Conservation (phyloP, 2,797 vertebrate genomes). For the Spinibarbus caldwelli region DNA sequence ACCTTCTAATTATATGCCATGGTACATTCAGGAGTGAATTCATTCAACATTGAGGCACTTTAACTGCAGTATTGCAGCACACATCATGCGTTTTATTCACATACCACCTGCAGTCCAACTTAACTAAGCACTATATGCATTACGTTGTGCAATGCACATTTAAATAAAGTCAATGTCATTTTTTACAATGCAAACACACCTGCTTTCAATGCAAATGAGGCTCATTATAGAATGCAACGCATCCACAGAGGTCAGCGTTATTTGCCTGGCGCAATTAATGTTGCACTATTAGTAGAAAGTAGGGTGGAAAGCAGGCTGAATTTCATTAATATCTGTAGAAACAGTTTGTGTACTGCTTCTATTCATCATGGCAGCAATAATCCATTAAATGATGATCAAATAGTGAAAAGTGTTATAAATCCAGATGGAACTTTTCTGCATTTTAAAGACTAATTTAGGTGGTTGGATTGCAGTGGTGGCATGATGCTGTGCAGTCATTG, state of each 20-base stretch:
- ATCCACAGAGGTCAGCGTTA: constrained; percentile 10
- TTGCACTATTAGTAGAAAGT: not conserved
- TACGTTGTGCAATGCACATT: not conserved
- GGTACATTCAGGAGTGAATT: not conserved
- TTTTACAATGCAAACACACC: constrained; percentile 26
- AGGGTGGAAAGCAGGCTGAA: not conserved
- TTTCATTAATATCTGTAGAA: constrained; percentile 7
- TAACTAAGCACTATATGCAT: not conserved
- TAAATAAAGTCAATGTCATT: constrained; percentile 5
- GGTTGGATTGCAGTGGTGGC: not conserved
- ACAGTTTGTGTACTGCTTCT: not conserved
- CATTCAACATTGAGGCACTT: not conserved
- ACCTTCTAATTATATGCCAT: not conserved
- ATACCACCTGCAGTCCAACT: constrained; percentile 4
- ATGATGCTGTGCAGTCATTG: not conserved
- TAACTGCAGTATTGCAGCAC: not conserved
- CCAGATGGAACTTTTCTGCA: not conserved
- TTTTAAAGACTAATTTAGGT: constrained; percentile 10
- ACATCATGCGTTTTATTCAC: not conserved
- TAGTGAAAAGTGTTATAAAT: not conserved
- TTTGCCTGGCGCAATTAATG: constrained; percentile 12
- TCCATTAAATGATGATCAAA: not conserved
- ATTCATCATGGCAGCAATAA: not conserved
- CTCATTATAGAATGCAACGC: constrained; percentile 18
- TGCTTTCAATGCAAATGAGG: constrained; percentile 30